Evolutionary conservation across 2,888 invertebrate genomes (phyloP), one percentile per base, ranked within the genome.

Genomic region (Ormyrus pomaceus): DNA sequence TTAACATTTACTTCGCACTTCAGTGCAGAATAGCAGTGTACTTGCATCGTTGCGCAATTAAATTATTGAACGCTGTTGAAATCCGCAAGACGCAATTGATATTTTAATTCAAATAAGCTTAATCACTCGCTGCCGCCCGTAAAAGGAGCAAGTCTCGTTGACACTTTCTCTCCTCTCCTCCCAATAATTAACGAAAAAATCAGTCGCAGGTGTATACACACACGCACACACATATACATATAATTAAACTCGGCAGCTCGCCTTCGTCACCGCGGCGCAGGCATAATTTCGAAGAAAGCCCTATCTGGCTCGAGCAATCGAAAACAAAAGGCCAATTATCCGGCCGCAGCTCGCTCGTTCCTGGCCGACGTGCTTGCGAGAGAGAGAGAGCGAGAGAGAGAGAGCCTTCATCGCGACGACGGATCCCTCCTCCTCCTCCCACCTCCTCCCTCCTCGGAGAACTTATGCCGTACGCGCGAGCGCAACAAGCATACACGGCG

Each of bases 311-410:
- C 9, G 66, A 66, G 71, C 68, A 73, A 78, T 73, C 61, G 66
- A 73, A 77, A 68, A 78, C 71, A 72, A 78, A 78, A 78, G 78
- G 48, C 61, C 78, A 78, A 78, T 78, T 78, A 78, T 73, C 72
- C 66, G 55, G n/a, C 58, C 19, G 48, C 69, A 55, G 34, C 72
- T 45, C 13, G n/a, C 34, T 34, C 34, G 34, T 34, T 34, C 34
- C 34, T 34, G 34, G 34, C 34, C 34, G 34, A 34, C 34, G 34
- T 34, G 34, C 34, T 34, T 4, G 4, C 34, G 34, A 4, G 34
- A 34, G 34, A 34, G 13, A 8, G 6, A n/a, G 50, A 34, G 13
- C 5, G 6, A n/a, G 34, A 4, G 34, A 34, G 34, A 34, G 13
- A 8, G 6, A n/a, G 50, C n/a, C 73, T 59, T 13, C 75, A 50